Percentiles rank a stretch among this genome's conserved stretches.
phyloP scores from a whole-genome alignment of 2,888 invertebrate species.

The Melitaea athalia region DNA sequence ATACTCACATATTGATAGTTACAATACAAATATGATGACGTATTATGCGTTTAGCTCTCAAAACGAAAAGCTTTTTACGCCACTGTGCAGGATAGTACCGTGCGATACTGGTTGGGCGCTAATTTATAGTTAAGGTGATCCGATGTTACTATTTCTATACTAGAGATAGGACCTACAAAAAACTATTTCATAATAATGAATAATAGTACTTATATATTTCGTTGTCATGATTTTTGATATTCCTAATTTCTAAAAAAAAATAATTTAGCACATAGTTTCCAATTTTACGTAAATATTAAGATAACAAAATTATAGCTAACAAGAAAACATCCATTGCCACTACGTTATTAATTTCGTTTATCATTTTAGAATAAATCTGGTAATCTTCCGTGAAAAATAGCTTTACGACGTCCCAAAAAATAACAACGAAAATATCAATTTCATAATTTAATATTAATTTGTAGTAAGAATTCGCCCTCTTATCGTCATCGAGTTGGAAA shows the following conservation, averaged over 20 bases:
- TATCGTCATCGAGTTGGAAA: slow-evolving; percentile 78
- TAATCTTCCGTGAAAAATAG: neutral
- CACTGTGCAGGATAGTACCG: slow-evolving; percentile 77
- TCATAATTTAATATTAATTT: slow-evolving; percentile 78
- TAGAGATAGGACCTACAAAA: slow-evolving; percentile 48
- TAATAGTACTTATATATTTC: neutral
- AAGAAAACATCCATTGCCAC: too few species aligned
- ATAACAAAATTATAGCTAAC: too few species aligned
- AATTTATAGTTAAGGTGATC: slow-evolving; percentile 79
- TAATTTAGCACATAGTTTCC: too few species aligned
- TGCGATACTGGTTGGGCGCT: slow-evolving; percentile 74
- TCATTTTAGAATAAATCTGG: neutral
- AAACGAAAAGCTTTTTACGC: slow-evolving; percentile 69
- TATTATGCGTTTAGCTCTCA: slow-evolving; percentile 49
- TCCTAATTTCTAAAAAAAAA: too few species aligned
- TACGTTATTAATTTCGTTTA: neutral
- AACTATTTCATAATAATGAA: neutral
- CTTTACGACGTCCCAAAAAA: slow-evolving; percentile 14
- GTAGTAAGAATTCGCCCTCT: slow-evolving; percentile 73
- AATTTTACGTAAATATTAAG: too few species aligned
- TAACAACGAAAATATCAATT: slow-evolving; percentile 48
- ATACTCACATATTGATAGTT: neutral
- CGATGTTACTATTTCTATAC: too few species aligned
- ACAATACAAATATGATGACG: slow-evolving; percentile 18
- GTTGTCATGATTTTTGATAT: too few species aligned